Percentiles rank a stretch among this genome's conserved stretches.
These are phyloP conservation scores for Herpailurus yagouaroundi DNA, from an alignment of 2,113 vertebrate species.

Conservation along the genomic window DNA sequence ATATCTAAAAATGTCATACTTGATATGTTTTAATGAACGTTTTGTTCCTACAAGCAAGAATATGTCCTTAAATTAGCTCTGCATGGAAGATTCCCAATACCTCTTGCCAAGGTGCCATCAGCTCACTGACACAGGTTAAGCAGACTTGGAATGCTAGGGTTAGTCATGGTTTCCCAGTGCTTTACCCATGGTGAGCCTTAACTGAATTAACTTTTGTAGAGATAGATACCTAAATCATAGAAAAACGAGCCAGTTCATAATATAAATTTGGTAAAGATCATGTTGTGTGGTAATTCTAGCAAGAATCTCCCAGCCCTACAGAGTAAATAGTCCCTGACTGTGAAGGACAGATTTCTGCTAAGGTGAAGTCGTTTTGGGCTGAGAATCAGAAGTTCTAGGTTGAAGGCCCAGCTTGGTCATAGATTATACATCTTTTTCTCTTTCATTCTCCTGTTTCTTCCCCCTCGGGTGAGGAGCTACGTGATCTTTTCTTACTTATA, in stretches of 20 bases:
- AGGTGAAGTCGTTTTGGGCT: not conserved
- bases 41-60: not conserved
- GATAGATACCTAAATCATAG: not conserved
- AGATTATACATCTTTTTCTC: not conserved
- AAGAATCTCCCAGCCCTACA: not conserved
- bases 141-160: not conserved
- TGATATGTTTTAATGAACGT: not conserved
- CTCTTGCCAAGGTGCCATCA: not conserved
- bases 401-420: not conserved
- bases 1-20: not conserved
- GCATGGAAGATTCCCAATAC: not conserved
- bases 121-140: not conserved
- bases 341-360: not conserved
- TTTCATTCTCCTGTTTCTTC: not conserved
- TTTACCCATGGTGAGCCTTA: not conserved
- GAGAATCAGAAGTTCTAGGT: not conserved
- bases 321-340: not conserved
- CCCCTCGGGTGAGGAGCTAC: not conserved
- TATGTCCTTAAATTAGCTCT: not conserved
- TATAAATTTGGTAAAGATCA: not conserved
- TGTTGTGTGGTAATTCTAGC: not conserved
- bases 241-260: not conserved
- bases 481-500: not conserved
- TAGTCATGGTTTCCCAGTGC: not conserved
- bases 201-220: not conserved